These are phyloP conservation scores for Drosophila suzukii DNA, from an alignment of 1,140 invertebrate genomes.

Conservation along the genomic window DNA sequence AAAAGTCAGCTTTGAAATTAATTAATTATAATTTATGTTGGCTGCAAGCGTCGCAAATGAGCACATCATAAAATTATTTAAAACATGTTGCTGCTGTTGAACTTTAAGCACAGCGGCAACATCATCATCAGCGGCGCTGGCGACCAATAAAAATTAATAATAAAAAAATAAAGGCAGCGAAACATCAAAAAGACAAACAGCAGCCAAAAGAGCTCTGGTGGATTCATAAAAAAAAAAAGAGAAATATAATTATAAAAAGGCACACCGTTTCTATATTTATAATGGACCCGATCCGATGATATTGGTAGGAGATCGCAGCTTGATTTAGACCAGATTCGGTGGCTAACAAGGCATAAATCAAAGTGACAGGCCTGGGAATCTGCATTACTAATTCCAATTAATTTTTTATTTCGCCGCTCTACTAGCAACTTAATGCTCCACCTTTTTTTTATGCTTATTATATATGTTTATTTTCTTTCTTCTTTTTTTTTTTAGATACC, in stretches of 20 bases:
- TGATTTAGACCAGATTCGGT: constrained; percentile 47
- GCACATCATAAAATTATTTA: constrained; percentile 77
- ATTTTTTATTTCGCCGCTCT: constrained; percentile 3
- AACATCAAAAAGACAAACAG: constrained; percentile 66
- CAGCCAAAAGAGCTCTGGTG: constrained; percentile 33
- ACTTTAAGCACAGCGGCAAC: constrained; percentile 40
- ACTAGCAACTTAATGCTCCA: not conserved
- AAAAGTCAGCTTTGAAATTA: constrained; percentile 77
- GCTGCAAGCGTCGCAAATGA: constrained; percentile 74
- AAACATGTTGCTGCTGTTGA: constrained; percentile 57
- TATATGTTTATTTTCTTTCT: constrained; percentile 13
- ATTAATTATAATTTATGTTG: constrained; percentile 80
- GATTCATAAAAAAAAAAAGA: constrained; percentile 40
- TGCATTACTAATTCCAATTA: constrained; percentile 27
- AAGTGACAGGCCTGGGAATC: constrained; percentile 29
- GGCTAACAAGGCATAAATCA: constrained; percentile 31
- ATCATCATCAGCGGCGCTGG: constrained; percentile 10
- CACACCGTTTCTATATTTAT: constrained; percentile 40
- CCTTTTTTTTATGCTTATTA: not conserved
- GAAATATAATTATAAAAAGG: constrained; percentile 1
- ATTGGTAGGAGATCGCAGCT: constrained; percentile 27
- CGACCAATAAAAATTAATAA: constrained; percentile 57
- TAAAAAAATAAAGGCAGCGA: constrained; percentile 29
- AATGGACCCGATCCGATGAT: constrained; percentile 12
- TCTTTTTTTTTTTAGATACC: constrained; percentile 88